phyloP scores from a whole-genome alignment of 2,113 vertebrate species.

The Peromyscus californicus region DNA sequence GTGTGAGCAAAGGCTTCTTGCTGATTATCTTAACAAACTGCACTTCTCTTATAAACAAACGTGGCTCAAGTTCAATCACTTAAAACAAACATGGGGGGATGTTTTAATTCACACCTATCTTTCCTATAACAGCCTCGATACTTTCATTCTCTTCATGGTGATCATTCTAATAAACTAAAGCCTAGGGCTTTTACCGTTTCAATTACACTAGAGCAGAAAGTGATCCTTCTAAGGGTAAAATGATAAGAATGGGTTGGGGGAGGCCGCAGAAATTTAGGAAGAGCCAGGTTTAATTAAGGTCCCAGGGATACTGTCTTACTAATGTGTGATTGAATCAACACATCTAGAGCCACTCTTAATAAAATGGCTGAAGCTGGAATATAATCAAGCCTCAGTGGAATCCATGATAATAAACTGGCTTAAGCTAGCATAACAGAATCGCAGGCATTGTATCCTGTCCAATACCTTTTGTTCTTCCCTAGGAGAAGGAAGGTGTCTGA shows the following conservation, averaged over 20 bases:
- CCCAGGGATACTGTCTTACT: slow-evolving; percentile 23
- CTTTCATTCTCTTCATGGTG: not conserved
- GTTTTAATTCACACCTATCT: not conserved
- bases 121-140: not conserved
- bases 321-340: slow-evolving; percentile 61
- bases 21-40: not conserved
- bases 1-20: not conserved
- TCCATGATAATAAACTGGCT: slow-evolving; percentile 64
- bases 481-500: not conserved
- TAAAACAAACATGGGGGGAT: not conserved
- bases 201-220: not conserved
- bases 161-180: slow-evolving; percentile 37
- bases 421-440: slow-evolving; percentile 49
- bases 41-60: not conserved
- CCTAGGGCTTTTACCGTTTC: slow-evolving; percentile 5
- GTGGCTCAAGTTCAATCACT: not conserved
- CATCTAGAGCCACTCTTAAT: slow-evolving; percentile 62
- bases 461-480: not conserved
- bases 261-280: slow-evolving; percentile 43
- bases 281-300: slow-evolving; percentile 69
- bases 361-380: slow-evolving; percentile 47
- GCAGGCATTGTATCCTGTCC: not conserved
- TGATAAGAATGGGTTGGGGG: not conserved
- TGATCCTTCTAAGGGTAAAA: slow-evolving; percentile 34
- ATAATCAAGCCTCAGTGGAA: slow-evolving; percentile 45